Conservation (phyloP, 2,797 vertebrate genomes). For the Rhynchotus rufescens region DNA sequence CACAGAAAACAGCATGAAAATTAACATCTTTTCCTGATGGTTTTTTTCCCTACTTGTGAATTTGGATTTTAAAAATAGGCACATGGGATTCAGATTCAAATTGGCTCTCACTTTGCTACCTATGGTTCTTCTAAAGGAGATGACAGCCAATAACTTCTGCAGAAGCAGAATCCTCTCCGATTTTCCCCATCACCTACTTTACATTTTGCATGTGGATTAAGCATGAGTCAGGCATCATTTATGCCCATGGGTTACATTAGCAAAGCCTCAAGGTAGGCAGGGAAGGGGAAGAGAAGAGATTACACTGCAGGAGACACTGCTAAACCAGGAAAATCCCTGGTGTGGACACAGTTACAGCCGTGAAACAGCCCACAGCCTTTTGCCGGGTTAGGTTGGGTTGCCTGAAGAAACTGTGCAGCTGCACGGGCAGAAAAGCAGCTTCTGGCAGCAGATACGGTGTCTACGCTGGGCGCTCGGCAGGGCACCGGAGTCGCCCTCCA, state of each 20-base stretch:
- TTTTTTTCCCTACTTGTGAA: neutral
- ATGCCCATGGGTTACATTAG: neutral
- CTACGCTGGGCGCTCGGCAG: neutral
- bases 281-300: conserved; percentile 4
- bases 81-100: neutral
- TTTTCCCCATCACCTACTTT: conserved; percentile 34
- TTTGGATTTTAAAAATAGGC: conserved; percentile 22
- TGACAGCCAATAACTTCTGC: conserved; percentile 1
- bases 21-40: neutral
- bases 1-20: conserved; percentile 40
- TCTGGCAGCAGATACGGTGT: neutral
- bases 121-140: conserved; percentile 15
- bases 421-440: neutral
- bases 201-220: neutral
- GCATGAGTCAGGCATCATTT: conserved; percentile 20
- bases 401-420: neutral
- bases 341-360: neutral
- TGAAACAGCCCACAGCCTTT: neutral
- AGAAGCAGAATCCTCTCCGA: neutral
- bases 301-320: neutral
- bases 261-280: neutral
- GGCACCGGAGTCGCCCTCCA: neutral
- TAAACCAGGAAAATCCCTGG: conserved; percentile 8
- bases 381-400: neutral
- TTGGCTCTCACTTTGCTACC: neutral